Conservation (phyloP, 2,113 vertebrate species). For the Cyprinus carpio region DNA sequence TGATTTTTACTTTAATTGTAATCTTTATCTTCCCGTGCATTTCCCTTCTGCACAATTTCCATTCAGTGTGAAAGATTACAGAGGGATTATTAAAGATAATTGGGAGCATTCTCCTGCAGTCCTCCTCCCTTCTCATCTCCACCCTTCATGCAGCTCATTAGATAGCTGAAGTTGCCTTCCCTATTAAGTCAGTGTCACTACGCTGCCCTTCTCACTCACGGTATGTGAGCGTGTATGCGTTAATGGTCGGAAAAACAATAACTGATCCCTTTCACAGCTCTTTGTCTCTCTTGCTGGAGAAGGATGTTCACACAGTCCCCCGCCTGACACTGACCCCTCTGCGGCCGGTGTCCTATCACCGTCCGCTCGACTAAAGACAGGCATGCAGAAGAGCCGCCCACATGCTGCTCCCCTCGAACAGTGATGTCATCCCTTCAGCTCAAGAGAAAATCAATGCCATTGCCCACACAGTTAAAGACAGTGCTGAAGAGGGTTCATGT, state of each 20-base stretch:
- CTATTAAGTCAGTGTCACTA: conserved; percentile 20
- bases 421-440: conserved; percentile 58
- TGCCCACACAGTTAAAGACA: conserved; percentile 51
- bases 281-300: conserved; percentile 12
- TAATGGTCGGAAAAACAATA: conserved; percentile 11
- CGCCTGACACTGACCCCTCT: background rate
- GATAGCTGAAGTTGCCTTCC: background rate
- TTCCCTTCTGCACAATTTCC: conserved; percentile 47
- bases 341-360: conserved; percentile 50
- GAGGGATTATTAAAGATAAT: conserved; percentile 57
- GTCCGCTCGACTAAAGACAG: conserved; percentile 47
- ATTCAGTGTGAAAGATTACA: conserved; percentile 52
- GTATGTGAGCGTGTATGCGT: conserved; percentile 17
- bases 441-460: conserved; percentile 52
- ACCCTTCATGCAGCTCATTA: conserved; percentile 16
- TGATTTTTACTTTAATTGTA: conserved; percentile 49
- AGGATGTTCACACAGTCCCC: conserved; percentile 39
- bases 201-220: conserved; percentile 26
- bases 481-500: conserved; percentile 23
- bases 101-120: conserved; percentile 45
- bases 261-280: background rate
- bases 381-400: conserved; percentile 52
- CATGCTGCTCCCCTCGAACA: conserved; percentile 33
- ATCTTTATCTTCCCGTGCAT: conserved; percentile 46
- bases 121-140: conserved; percentile 23